Base-by-base conservation (phyloP, 1,140 invertebrate species). In the Pogonomyrmex barbatus region DNA sequence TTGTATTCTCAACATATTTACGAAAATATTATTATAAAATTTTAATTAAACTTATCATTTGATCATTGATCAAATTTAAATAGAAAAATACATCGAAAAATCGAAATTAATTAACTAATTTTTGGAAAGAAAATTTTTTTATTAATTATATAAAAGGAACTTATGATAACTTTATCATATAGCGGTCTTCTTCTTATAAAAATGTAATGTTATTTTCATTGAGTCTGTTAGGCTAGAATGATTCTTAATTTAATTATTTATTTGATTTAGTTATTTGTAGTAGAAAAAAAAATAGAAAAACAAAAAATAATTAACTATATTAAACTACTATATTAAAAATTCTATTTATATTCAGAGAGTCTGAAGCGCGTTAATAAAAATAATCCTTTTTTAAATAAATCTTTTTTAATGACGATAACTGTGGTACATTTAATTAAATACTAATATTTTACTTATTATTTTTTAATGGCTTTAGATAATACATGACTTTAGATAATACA, bases 131-230 rank as follows among this genome's bases (percentile, higher is more conserved):
- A 9, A 45, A 39, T 0, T 81, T 56, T 30, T 42, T 56, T 39
- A 24, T 45, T 56, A 1, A 36, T 56, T 45, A 24, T 24, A 10
- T 24, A 5, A 30, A 70, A 70, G n/a, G 5, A 77, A 63, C 8
- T 9, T 30, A 17, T 4, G 2, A 54, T 52, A 45, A 58, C 12
- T 54, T 65, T 47, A 47, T 42, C 14, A 39, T 30, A 56, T 68
- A 39, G 6, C n/a, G 36, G n/a, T 10, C 10, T 45, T 14, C n/a
- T n/a, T n/a, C n/a, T 9, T 81, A 10, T 45, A 81, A 70, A 14
- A 8, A 36, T 17, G 36, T 17, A 81, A 81, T 56, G 45, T 81
- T 70, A 70, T 70, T 68, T 81, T 70, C 5, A 81, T 30, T 14
- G 12, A 70, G 36, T 70, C 47, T 81, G 50, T 70, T 81, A 81